Percentiles rank a stretch among this genome's conserved stretches.
Evolutionary conservation across 2,113 vertebrate species (phyloP).

Genomic region (Rhea americana): DNA sequence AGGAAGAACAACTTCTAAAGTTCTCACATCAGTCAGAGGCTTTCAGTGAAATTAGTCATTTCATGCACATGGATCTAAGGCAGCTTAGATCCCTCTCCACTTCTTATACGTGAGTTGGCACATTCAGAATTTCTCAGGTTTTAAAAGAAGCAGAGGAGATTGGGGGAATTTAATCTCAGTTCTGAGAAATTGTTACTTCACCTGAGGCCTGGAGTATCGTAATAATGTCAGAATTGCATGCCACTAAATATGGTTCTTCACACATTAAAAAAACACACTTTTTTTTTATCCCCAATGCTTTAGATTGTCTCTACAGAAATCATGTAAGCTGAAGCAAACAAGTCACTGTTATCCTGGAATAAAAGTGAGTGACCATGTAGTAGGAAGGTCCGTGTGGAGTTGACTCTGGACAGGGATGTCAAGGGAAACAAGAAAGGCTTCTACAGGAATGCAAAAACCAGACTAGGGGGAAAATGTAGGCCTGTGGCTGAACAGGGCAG

Average conservation of each 20-base stretch:
- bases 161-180: background rate
- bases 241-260: background rate
- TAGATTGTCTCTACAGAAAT: background rate
- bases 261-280: background rate
- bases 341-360: background rate
- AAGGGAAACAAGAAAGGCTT: background rate
- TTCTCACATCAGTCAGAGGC: background rate
- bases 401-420: background rate
- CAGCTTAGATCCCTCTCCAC: background rate
- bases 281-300: background rate
- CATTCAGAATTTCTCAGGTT: background rate
- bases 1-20: background rate
- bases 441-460: background rate
- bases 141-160: background rate
- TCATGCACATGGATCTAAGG: background rate
- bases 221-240: background rate
- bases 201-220: background rate
- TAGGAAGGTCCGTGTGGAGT: background rate
- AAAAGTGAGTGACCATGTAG: background rate
- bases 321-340: background rate
- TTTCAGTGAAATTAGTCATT: conserved; percentile 26
- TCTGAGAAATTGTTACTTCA: background rate
- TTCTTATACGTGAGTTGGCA: background rate
- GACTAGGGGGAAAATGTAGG: background rate
- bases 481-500: background rate